phyloP scores from a whole-genome alignment of 2,113 vertebrate genomes.

The Stigmatopora argus region DNA sequence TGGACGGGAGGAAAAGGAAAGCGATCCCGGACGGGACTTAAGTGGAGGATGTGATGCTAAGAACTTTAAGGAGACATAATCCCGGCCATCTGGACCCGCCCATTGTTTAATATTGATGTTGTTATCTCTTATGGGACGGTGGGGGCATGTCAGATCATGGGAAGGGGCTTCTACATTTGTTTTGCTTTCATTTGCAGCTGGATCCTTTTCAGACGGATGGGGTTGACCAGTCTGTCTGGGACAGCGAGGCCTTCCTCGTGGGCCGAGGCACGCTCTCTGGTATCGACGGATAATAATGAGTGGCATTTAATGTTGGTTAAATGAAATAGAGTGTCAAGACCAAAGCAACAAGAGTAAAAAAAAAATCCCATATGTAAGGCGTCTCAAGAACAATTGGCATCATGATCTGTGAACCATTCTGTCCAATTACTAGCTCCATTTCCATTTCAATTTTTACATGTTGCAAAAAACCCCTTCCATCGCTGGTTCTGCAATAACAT shows the following conservation, averaged over 20 bases:
- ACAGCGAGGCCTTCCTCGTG: not conserved
- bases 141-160: constrained; percentile 62
- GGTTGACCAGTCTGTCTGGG: not conserved
- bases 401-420: too few relatives aligned
- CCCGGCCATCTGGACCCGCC: constrained; percentile 79
- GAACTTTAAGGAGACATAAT: constrained; percentile 82
- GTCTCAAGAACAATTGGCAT: too few relatives aligned
- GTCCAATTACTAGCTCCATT: too few relatives aligned
- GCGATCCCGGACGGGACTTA: constrained; percentile 79
- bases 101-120: constrained; percentile 76
- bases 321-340: too few relatives aligned
- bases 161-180: constrained; percentile 56
- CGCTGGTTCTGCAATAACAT: too few relatives aligned
- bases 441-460: too few relatives aligned
- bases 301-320: too few relatives aligned
- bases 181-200: constrained; percentile 72
- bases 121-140: constrained; percentile 62
- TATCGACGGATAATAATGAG: too few relatives aligned
- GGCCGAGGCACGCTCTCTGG: too few relatives aligned
- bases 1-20: constrained; percentile 58
- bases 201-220: constrained; percentile 55
- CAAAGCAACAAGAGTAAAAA: too few relatives aligned
- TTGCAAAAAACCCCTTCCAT: too few relatives aligned
- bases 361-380: too few relatives aligned
- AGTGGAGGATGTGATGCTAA: constrained; percentile 83